Conservation (phyloP, 2,888 invertebrate genomes). For the Thymelicus sylvestris region DNA sequence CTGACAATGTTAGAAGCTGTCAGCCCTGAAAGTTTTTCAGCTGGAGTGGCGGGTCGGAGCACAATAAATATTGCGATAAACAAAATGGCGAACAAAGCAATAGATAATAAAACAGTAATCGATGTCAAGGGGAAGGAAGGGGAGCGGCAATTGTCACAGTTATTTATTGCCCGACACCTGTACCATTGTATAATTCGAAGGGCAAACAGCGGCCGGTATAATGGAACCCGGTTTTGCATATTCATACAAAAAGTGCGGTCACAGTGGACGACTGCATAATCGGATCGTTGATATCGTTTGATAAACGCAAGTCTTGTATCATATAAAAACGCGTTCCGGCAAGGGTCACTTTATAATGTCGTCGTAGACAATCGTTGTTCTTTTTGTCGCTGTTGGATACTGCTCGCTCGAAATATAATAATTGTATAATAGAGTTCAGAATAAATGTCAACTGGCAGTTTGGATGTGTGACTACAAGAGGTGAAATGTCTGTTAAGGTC, state of each 20-base stretch:
- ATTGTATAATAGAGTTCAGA: too few species aligned
- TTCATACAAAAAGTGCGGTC: conserved; percentile 30
- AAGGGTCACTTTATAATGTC: conserved; percentile 1
- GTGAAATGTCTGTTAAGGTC: too few species aligned
- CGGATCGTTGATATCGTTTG: conserved; percentile 45
- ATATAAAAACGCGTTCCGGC: conserved; percentile 44
- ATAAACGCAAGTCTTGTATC: conserved; percentile 58
- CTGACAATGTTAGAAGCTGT: not conserved
- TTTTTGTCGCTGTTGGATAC: not conserved
- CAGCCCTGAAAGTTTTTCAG: not conserved
- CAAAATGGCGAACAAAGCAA: conserved; percentile 26
- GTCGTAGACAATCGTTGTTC: not conserved
- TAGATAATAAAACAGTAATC: conserved; percentile 32
- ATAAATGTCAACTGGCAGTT: too few species aligned
- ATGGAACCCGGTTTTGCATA: conserved; percentile 29
- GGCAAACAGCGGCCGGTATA: conserved; percentile 21
- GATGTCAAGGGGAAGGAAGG: conserved; percentile 32
- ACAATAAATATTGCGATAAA: conserved; percentile 24
- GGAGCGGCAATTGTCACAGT: conserved; percentile 22
- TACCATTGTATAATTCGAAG: conserved; percentile 33
- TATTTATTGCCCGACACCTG: conserved; percentile 32
- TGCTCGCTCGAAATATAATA: not conserved
- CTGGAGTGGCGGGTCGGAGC: not conserved
- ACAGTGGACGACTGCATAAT: conserved; percentile 15
- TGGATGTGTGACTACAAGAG: too few species aligned